Base-by-base conservation (phyloP, 1,140 invertebrate genomes). In the Patella vulgata region DNA sequence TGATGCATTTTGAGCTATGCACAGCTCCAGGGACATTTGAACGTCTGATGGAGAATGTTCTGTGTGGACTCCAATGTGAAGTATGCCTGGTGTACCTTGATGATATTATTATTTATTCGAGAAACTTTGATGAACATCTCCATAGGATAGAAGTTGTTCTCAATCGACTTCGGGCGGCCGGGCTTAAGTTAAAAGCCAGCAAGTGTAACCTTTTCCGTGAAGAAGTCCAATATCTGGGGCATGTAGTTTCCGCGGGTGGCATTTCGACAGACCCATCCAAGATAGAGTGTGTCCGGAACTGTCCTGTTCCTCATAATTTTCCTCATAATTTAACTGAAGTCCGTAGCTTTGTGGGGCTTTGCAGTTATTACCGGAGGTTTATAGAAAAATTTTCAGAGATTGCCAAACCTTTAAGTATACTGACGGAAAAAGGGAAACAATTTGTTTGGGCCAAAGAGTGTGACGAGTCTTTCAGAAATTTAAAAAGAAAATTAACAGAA, bases 11-110 rank as follows among this genome's bases (percentile, higher is more conserved):
- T 47, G 66, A 63, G 4, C 47, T 63, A 4, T 21, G 25, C 12
- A 63, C 58, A 25, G 58, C 50, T 17, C 17, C 63, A 17, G 46
- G 51, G 12, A 63, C 59, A 14, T 69, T 63, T 46, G 48, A 66
- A 51, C 51, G 66, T 33, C 27, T 60, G 4, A 64, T 70, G 50
- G 63, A 70, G 51, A 28, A 62, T 17, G 52, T 57, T 9, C 54
- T 73, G 17, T 46, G 47, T 23, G 54, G 61, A n/a, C 40, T 64
- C 1, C 42, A 63, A 30, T 67, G 63, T 52, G 25, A 43, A 40
- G 46, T 23, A n/a, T 64, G 30, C n/a, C 19, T 73, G 1, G 53
- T 72, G 8, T 74, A 75, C 42, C 47, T 77, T 2, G 73, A 77
- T 56, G 71, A 78, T 44, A 63, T 76, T 17, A 47, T 75, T 25